A percentile compares a stretch with the other conserved stretches of the same genome.
phyloP scores from a whole-genome alignment of 2,113 vertebrate species.

The Eclectus roratus region DNA sequence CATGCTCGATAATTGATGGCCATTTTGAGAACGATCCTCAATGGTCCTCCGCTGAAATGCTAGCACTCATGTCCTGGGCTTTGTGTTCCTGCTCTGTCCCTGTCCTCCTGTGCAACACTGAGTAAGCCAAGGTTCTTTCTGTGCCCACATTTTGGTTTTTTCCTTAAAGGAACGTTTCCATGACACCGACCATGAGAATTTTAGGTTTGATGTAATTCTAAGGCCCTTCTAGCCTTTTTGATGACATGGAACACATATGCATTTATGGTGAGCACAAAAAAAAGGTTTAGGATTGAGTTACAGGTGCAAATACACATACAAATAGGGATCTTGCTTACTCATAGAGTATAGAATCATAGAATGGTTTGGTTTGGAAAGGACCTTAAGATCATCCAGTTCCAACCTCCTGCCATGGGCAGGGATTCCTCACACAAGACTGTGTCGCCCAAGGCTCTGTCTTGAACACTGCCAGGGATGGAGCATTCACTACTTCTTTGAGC shows the following conservation, averaged over 20 bases:
- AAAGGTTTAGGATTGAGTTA: neutral
- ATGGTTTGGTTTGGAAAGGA: neutral
- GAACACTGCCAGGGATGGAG: neutral
- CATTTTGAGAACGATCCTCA: neutral
- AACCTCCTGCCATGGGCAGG: neutral
- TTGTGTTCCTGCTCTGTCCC: neutral
- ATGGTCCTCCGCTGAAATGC: neutral
- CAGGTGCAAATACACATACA: neutral
- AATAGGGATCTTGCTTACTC: neutral
- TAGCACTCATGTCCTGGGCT: neutral
- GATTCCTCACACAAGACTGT: neutral
- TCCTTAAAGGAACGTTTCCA: neutral
- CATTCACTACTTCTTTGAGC: neutral
- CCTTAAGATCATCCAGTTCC: neutral
- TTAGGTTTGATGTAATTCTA: neutral
- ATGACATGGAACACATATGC: neutral
- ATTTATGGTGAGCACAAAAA: neutral
- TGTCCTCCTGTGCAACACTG: neutral
- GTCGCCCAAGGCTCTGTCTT: neutral
- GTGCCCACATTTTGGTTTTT: neutral
- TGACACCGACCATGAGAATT: neutral
- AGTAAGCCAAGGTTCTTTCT: neutral
- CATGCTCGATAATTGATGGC: neutral
- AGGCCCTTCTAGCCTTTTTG: neutral
- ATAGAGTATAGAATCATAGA: neutral